These are phyloP conservation scores for Lamellibrachia columna DNA, from an alignment of 2,888 invertebrate genomes.

Conservation along the genomic window DNA sequence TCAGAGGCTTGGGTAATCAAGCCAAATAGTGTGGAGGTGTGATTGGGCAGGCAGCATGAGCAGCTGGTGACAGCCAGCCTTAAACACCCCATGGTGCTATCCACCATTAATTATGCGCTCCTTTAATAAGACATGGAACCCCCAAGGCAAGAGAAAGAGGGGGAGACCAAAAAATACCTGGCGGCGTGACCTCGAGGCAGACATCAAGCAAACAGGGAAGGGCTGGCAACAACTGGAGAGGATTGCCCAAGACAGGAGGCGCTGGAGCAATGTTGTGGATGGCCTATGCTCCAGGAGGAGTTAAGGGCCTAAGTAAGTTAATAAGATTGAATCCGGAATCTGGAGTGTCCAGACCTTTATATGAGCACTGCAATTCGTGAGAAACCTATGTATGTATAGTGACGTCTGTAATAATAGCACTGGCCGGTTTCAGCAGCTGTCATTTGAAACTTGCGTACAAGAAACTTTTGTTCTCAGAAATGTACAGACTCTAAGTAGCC, in stretches of 20 bases:
- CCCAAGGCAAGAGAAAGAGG: too few species aligned
- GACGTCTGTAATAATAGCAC: background rate
- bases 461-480: too few species aligned
- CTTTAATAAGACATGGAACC: constrained; percentile 6
- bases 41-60: background rate
- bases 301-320: too few species aligned
- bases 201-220: too few species aligned
- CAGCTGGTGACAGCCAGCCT: background rate
- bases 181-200: too few species aligned
- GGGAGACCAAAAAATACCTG: too few species aligned
- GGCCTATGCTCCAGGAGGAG: too few species aligned
- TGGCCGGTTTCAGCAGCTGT: background rate
- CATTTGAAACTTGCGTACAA: too few species aligned
- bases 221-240: too few species aligned
- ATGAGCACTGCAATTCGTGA: background rate
- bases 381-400: background rate
- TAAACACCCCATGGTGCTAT: background rate
- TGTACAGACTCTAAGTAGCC: too few species aligned
- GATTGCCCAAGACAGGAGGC: too few species aligned
- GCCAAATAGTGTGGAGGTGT: background rate
- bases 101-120: background rate
- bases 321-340: background rate
- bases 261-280: too few species aligned
- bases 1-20: background rate
- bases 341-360: background rate